Evolutionary conservation across 2,113 vertebrate genomes (phyloP).

Genomic region (Hirundichthys speculiger): DNA sequence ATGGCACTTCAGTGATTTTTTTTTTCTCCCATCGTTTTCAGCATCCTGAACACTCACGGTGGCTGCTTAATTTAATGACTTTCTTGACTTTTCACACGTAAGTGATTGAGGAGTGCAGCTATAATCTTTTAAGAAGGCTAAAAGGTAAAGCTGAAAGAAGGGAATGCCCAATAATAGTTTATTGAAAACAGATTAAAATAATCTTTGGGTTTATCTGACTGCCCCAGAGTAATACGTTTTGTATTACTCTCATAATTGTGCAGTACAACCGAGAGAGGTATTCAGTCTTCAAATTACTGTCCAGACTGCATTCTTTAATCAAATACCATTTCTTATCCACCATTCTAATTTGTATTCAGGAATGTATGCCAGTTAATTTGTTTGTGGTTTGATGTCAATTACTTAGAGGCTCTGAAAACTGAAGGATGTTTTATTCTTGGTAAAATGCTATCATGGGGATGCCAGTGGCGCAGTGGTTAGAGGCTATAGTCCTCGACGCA

Average conservation of each 20-base stretch:
- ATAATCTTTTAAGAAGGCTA: constrained; percentile 62
- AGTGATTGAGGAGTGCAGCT: constrained; percentile 53
- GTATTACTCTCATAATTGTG: constrained; percentile 13
- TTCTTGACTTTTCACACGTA: constrained; percentile 63
- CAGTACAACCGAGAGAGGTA: neutral
- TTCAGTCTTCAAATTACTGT: constrained; percentile 9
- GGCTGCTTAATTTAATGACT: constrained; percentile 73
- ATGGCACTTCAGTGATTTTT: constrained; percentile 59
- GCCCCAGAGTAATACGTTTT: constrained; percentile 13
- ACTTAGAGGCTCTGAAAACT: neutral
- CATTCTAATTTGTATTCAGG: neutral
- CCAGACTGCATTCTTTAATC: neutral
- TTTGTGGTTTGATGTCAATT: neutral
- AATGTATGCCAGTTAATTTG: neutral
- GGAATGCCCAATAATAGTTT: constrained; percentile 39
- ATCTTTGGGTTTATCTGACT: constrained; percentile 62
- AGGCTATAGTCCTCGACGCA: too few relatives aligned
- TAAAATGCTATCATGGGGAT: constrained; percentile 9
- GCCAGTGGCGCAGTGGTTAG: too few relatives aligned
- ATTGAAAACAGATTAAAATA: constrained; percentile 60
- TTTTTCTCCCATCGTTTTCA: constrained; percentile 38
- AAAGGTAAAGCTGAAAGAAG: constrained; percentile 51
- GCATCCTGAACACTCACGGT: constrained; percentile 37
- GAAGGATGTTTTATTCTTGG: neutral
- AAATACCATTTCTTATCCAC: neutral